Evolutionary conservation across 2,888 invertebrate genomes (phyloP).

Genomic region (Monopis laevigella): DNA sequence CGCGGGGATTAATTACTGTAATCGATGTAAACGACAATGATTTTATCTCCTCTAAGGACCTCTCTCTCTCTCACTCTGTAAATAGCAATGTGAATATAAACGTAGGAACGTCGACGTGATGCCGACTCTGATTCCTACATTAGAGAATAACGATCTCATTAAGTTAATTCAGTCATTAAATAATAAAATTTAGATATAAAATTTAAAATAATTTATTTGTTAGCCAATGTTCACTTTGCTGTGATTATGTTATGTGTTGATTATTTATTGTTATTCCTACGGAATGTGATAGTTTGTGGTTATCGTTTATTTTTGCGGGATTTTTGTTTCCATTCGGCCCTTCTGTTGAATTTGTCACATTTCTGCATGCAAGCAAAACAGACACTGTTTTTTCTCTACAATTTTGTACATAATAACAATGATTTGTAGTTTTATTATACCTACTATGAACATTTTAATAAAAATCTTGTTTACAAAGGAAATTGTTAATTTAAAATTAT

Average conservation of each 20-base stretch:
- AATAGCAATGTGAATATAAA: constrained; percentile 61
- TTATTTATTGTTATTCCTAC: constrained; percentile 59
- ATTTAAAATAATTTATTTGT: constrained; percentile 56
- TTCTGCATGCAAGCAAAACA: no score
- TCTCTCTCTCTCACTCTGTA: constrained; percentile 66
- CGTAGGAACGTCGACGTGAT: constrained; percentile 47
- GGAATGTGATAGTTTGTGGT: constrained; percentile 56
- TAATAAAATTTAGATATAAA: constrained; percentile 59
- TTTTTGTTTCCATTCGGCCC: no score
- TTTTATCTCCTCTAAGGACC: constrained; percentile 14
- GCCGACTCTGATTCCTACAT: constrained; percentile 58
- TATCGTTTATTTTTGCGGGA: constrained; percentile 54
- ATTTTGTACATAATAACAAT: no score
- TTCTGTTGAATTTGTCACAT: no score
- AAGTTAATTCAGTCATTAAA: constrained; percentile 64
- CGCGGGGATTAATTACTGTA: not conserved
- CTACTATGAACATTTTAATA: no score
- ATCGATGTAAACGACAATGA: not conserved
- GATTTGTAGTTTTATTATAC: no score
- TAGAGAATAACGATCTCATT: constrained; percentile 64
- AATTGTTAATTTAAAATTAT: no score
- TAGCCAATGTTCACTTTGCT: constrained; percentile 65
- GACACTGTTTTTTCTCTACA: no score
- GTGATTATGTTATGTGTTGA: constrained; percentile 65
- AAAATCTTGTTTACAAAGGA: no score